Percentiles rank a stretch among this genome's conserved stretches.
phyloP scores from a whole-genome alignment of 2,113 vertebrate genomes.

The Noturus placidus region DNA sequence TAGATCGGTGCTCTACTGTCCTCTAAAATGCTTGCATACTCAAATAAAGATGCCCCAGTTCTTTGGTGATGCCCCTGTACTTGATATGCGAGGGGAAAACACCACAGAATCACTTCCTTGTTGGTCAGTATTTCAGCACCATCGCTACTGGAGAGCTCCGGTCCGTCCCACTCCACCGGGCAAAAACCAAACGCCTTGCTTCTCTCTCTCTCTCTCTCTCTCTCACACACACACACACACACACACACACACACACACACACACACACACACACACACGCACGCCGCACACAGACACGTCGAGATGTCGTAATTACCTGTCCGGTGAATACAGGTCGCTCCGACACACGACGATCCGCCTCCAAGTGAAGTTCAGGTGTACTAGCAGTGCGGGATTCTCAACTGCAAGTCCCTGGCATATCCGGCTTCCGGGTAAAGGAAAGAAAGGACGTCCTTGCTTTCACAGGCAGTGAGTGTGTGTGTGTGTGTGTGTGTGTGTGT shows the following conservation, averaged over 20 bases:
- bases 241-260: conserved; percentile 19
- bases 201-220: too few species aligned
- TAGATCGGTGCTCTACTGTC: not conserved
- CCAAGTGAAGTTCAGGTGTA: conserved; percentile 60
- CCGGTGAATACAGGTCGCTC: conserved; percentile 58
- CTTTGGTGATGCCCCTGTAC: conserved; percentile 2
- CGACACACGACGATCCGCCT: conserved; percentile 48
- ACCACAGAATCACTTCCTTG: conserved; percentile 54
- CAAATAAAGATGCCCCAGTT: not conserved
- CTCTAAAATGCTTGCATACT: not conserved
- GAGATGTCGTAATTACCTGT: conserved; percentile 67
- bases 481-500: conserved; percentile 41
- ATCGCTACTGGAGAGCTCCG: conserved; percentile 62
- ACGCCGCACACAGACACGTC: not conserved
- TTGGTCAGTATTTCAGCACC: conserved; percentile 68
- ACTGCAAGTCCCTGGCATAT: conserved; percentile 68
- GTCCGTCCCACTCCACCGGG: conserved; percentile 40
- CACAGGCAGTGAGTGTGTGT: conserved; percentile 53
- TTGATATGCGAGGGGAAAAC: not conserved
- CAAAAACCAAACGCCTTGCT: conserved; percentile 4
- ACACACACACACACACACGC: conserved; percentile 3
- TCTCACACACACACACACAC: conserved; percentile 15
- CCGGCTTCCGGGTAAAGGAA: conserved; percentile 59
- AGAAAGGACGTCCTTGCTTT: conserved; percentile 72
- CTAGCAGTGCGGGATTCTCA: conserved; percentile 52